Percentiles rank a stretch among this genome's conserved stretches.
Evolutionary conservation across 2,113 vertebrate genomes (phyloP).

Genomic region (Phalacrocorax carbo): DNA sequence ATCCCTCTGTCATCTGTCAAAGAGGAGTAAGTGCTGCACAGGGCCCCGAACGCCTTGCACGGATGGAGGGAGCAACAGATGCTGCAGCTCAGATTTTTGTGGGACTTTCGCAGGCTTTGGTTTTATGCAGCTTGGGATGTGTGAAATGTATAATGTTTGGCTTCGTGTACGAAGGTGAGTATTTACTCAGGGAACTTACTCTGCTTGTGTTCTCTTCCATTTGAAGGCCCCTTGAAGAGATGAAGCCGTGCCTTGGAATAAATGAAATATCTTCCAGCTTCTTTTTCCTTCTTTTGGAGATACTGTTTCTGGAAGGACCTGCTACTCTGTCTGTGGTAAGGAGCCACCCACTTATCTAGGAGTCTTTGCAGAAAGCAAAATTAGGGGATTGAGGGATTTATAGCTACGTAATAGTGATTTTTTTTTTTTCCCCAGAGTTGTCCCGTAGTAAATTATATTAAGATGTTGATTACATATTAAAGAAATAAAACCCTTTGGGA

Average conservation of each 20-base stretch:
- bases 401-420: background rate
- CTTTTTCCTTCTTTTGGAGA: conserved; percentile 89
- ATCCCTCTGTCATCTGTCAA: conserved; percentile 83
- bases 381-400: background rate
- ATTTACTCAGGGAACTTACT: background rate
- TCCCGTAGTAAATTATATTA: background rate
- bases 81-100: background rate
- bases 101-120: background rate
- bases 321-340: conserved; percentile 85
- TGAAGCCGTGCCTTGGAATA: conserved; percentile 81
- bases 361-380: background rate
- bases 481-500: background rate
- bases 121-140: background rate
- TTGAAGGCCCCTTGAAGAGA: conserved; percentile 87
- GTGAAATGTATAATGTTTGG: background rate
- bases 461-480: background rate
- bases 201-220: background rate
- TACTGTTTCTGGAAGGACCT: conserved; percentile 84
- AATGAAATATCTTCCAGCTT: conserved; percentile 93
- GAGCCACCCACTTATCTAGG: background rate
- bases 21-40: conserved; percentile 86
- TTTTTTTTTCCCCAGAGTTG: background rate
- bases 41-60: background rate
- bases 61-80: background rate
- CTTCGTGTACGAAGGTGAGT: background rate